Percentiles rank a stretch among this genome's conserved stretches.
These are phyloP conservation scores for Agrochola macilenta DNA, from an alignment of 2,888 invertebrate genomes.

Conservation along the genomic window DNA sequence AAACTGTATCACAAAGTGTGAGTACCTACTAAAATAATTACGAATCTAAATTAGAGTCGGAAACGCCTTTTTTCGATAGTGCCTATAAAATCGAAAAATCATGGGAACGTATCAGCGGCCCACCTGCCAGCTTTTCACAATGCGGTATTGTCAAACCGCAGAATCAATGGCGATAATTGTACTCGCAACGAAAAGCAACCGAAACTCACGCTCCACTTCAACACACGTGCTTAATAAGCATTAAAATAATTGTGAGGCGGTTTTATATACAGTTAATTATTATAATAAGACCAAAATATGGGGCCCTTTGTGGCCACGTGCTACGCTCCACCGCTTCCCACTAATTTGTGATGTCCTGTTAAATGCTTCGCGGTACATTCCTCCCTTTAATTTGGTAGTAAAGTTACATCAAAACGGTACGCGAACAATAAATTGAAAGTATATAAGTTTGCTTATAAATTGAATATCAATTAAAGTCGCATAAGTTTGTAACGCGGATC, in stretches of 20 bases:
- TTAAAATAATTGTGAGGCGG: conserved; percentile 86
- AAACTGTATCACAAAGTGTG: neutral
- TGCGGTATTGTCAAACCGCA: conserved; percentile 78
- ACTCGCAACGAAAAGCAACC: conserved; percentile 78
- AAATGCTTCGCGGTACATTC: conserved; percentile 58
- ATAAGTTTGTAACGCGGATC: conserved; percentile 72
- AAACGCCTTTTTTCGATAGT: conserved; percentile 20
- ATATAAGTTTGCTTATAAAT: conserved; percentile 58
- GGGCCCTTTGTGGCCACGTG: conserved; percentile 80
- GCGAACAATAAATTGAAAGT: conserved; percentile 49
- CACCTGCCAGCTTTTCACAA: conserved; percentile 77
- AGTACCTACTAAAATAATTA: conserved; percentile 12
- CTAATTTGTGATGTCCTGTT: conserved; percentile 89
- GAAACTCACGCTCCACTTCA: conserved; percentile 80
- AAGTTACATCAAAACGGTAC: conserved; percentile 25
- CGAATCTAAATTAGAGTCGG: conserved; percentile 24
- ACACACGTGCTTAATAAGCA: conserved; percentile 89
- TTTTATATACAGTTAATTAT: conserved; percentile 89
- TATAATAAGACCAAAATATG: conserved; percentile 85
- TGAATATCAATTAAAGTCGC: conserved; percentile 71
- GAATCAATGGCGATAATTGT: conserved; percentile 90
- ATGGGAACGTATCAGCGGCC: conserved; percentile 67
- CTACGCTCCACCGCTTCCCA: conserved; percentile 81
- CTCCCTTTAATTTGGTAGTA: conserved; percentile 34
- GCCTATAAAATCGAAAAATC: conserved; percentile 48